These are phyloP conservation scores for Apodemia duryi DNA, from an alignment of 2,888 invertebrate genomes.

Conservation along the genomic window DNA sequence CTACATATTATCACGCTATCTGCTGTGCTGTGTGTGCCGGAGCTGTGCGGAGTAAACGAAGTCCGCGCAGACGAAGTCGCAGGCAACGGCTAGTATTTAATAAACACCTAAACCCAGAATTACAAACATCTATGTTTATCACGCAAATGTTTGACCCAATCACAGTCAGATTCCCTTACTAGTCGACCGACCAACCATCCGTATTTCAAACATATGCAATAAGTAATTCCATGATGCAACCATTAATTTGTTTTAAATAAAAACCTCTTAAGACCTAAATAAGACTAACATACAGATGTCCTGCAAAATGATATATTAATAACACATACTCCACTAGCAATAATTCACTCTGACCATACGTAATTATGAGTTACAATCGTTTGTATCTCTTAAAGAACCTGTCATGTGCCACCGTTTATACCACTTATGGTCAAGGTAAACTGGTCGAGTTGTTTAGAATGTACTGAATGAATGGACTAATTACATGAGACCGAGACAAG, in stretches of 20 bases:
- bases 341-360: neutral
- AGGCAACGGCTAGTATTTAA: too few relatives aligned
- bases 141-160: too few relatives aligned
- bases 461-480: slow-evolving; percentile 20
- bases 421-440: slow-evolving; percentile 29
- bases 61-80: too few relatives aligned
- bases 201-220: too few relatives aligned
- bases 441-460: slow-evolving; percentile 20
- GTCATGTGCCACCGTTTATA: slow-evolving; percentile 18
- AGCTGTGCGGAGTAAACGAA: too few relatives aligned
- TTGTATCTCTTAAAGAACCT: slow-evolving; percentile 8
- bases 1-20: too few relatives aligned
- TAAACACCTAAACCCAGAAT: too few relatives aligned
- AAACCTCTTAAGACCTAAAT: neutral
- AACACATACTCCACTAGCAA: neutral
- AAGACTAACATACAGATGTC: slow-evolving; percentile 1
- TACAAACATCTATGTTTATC: too few relatives aligned
- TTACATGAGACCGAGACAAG: slow-evolving; percentile 15
- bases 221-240: too few relatives aligned
- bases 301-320: slow-evolving; percentile 6
- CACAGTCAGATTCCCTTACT: too few relatives aligned
- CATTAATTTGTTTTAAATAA: neutral
- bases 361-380: neutral
- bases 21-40: too few relatives aligned
- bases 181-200: too few relatives aligned